Evolutionary conservation across 2,113 vertebrate genomes (phyloP), one percentile per base, ranked within the genome.

Genomic region (Pelecanus crispus): DNA sequence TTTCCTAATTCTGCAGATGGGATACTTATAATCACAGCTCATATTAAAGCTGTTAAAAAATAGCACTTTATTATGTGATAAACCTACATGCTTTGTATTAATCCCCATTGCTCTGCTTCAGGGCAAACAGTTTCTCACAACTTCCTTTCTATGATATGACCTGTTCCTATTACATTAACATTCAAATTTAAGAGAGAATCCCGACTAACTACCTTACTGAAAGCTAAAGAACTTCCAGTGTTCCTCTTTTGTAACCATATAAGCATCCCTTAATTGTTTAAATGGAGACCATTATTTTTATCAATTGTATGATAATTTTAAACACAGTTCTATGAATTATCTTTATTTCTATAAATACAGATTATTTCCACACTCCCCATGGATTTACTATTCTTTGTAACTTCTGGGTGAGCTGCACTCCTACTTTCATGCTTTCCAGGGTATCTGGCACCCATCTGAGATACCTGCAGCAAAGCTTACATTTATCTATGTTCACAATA

Each of bases 381-480:
- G 38, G n/a, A 68, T 87, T 66, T 77, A 17, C 8, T 77, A 17
- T 65, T 55, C 42, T 94, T 80, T 82, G 53, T 85, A 89, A 81
- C 7, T 85, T 88, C 70, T 68, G 38, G 11, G 28, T 85, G 84
- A 95, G 36, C 26, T 62, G 3, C 40, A 42, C 25, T 94, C 42
- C 21, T 59, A 13, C 45, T 85, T 87, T 81, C 1, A 10, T 50
- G 75, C 11, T 91, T 95, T 82, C 17, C 49, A 58, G 52, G 28
- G 20, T 89, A 77, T 91, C 74, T 62, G 90, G 59, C 50, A 82
- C 10, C 29, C 55, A 71, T 94, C 49, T 91, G 81, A 84, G 80
- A 84, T 17, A 95, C 86, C 86, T 93, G 65, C 59, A 95, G 88
- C 56, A 95, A 97, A 93, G 85, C 80, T 96, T 92, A 93, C 15